Base-by-base conservation (phyloP, 2,113 vertebrate species). In the Cichladusa arquata region DNA sequence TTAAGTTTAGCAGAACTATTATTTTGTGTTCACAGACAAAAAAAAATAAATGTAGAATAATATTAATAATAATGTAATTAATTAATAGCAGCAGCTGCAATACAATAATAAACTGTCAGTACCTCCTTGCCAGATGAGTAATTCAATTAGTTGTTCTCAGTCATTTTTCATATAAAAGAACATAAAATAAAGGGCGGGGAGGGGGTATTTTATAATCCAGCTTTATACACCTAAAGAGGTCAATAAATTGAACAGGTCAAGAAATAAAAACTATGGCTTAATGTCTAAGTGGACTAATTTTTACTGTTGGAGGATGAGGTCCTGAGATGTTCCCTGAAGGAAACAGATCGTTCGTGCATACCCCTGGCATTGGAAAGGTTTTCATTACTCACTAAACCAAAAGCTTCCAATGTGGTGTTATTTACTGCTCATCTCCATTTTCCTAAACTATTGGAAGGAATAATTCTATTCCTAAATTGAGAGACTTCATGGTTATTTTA, bases 121-220 rank as follows among this genome's bases (percentile, higher is more conserved):
- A 71, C 26, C 73, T 92, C 78, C 77, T 67, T 74, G 50, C n/a
- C 89, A 95, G 17, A 67, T 19, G 19, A 79, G 34, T 83, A 95
- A 88, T 66, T 89, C 77, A 83, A 72, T 64, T 40, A 70, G 60
- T 15, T 82, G 48, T 66, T 88, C 92, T 84, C 79, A 96, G 74
- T 74, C 71, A 92, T 47, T 56, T 58, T 73, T 77, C 29, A 66
- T n/a, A 61, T 19, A 40, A 87, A 85, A 73, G 48, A 78, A 74
- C 51, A 65, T 50, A 44, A 72, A 81, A 34, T 26, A 67, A 81
- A 79, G 51, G 11, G 8, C 3, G 2, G 11, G 3, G 22, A 14
- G 6, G 18, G 18, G 7, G 1, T 34, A 71, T 54, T 85, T 84
- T 65, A 88, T 50, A 76, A 69, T 64, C 50, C n/a, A 66, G 25